Evolutionary conservation across 2,888 invertebrate genomes (phyloP).

Genomic region (Dorcus hopei): DNA sequence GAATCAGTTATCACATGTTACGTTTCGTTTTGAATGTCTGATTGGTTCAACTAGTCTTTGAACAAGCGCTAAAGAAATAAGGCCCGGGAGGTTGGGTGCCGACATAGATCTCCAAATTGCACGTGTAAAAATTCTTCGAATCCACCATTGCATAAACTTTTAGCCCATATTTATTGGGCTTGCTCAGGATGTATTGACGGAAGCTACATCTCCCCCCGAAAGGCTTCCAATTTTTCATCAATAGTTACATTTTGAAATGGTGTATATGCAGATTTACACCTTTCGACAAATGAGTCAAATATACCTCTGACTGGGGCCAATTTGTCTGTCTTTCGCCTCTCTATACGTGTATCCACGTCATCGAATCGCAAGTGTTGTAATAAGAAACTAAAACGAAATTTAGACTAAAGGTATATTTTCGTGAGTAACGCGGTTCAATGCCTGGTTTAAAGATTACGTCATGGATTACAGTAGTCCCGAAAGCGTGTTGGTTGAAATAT

Average conservation of each 20-base stretch:
- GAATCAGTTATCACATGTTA: no score
- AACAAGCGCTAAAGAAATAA: conserved; percentile 15
- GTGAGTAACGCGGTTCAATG: no score
- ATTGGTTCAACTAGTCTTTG: conserved; percentile 20
- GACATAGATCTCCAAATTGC: conserved; percentile 31
- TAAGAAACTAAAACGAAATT: no score
- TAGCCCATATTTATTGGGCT: conserved; percentile 23
- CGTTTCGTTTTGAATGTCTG: neutral
- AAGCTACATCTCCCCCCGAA: conserved; percentile 21
- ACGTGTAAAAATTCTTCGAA: conserved; percentile 29
- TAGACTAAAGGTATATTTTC: no score
- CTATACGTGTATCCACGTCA: conserved; percentile 19
- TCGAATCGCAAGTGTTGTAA: conserved; percentile 26
- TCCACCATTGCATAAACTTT: conserved; percentile 31
- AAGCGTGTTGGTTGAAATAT: no score
- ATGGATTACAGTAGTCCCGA: no score
- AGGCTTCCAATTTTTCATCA: conserved; percentile 24
- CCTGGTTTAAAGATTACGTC: no score
- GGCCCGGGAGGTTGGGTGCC: conserved; percentile 30
- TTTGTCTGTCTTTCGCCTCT: conserved; percentile 21
- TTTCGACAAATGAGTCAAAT: conserved; percentile 28
- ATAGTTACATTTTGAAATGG: conserved; percentile 21
- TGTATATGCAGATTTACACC: conserved; percentile 24
- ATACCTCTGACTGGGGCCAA: conserved; percentile 29
- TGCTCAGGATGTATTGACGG: conserved; percentile 18